Evolutionary conservation across 2,113 vertebrate species (phyloP).

Genomic region (Rynchops niger): DNA sequence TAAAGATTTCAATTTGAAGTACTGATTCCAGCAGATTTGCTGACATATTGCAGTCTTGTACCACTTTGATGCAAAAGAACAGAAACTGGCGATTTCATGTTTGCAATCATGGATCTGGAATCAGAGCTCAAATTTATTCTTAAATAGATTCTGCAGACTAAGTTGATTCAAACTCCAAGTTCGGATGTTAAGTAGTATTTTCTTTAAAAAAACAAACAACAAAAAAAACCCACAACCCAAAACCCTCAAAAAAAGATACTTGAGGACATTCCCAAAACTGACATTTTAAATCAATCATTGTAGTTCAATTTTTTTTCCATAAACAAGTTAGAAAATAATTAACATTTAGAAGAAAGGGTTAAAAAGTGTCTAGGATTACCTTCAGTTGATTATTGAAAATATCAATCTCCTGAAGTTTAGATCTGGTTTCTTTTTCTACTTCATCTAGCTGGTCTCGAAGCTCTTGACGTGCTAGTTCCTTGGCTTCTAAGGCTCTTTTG

Average conservation of each 20-base stretch:
- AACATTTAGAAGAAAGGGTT: not conserved
- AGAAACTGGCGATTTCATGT: not conserved
- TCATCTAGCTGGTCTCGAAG: slow-evolving; percentile 91
- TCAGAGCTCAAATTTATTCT: slow-evolving; percentile 5
- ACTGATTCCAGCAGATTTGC: slow-evolving; percentile 24
- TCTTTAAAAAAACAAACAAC: not conserved
- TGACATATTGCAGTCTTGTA: not conserved
- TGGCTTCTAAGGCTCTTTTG: slow-evolving; percentile 91
- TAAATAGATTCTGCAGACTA: not conserved
- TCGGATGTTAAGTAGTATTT: not conserved
- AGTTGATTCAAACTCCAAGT: not conserved
- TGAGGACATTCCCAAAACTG: not conserved
- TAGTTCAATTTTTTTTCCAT: not conserved
- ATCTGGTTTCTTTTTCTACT: slow-evolving; percentile 93
- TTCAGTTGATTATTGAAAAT: slow-evolving; percentile 97
- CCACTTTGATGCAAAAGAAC: not conserved
- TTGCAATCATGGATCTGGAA: not conserved
- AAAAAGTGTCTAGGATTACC: slow-evolving; percentile 75
- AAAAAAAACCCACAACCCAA: not conserved
- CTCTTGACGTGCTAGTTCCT: slow-evolving; percentile 87
- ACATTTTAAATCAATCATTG: not conserved
- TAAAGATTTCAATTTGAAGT: not conserved
- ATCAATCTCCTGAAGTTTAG: slow-evolving; percentile 95
- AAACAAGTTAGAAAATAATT: not conserved
- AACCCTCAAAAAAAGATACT: not conserved